Percentiles rank a stretch among this genome's conserved stretches.
Evolutionary conservation across 1,140 invertebrate species (phyloP).

Genomic region (Hirudo medicinalis): DNA sequence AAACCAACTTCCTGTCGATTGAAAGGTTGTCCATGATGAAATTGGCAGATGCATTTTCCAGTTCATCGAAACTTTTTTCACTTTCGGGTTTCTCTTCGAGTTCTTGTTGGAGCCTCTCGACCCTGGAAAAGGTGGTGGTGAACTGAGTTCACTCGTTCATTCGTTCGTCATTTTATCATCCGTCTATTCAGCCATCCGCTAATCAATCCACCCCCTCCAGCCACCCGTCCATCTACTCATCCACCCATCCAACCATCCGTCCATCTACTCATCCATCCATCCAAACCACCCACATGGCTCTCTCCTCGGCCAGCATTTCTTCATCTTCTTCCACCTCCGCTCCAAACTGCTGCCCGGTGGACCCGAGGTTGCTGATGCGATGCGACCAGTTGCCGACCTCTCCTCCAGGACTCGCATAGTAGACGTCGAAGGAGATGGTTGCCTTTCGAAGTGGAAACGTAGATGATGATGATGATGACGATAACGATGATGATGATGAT

Average conservation of each 20-base stretch:
- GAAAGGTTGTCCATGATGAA: constrained; percentile 5
- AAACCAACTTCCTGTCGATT: background rate
- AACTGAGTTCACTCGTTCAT: background rate
- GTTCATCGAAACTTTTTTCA: background rate
- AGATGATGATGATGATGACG: constrained; percentile 5
- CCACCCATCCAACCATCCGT: background rate
- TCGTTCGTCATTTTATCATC: too few species aligned
- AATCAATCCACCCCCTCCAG: too few species aligned
- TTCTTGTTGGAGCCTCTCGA: background rate
- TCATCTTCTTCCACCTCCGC: background rate
- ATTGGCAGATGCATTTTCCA: background rate
- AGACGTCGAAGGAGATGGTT: constrained; percentile 51
- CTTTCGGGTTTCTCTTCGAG: background rate
- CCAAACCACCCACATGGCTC: background rate
- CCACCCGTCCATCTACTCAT: too few species aligned
- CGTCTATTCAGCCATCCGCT: too few species aligned
- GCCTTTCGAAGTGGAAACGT: constrained; percentile 40
- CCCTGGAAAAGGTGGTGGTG: background rate
- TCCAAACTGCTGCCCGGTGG: background rate
- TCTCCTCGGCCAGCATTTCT: background rate
- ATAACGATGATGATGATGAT: background rate
- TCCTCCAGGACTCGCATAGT: constrained; percentile 49
- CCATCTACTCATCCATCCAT: background rate
- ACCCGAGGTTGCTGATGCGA: background rate
- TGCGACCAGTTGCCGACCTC: constrained; percentile 31